phyloP scores from a whole-genome alignment of 2,888 invertebrate species.

The Acrobasis repandana region DNA sequence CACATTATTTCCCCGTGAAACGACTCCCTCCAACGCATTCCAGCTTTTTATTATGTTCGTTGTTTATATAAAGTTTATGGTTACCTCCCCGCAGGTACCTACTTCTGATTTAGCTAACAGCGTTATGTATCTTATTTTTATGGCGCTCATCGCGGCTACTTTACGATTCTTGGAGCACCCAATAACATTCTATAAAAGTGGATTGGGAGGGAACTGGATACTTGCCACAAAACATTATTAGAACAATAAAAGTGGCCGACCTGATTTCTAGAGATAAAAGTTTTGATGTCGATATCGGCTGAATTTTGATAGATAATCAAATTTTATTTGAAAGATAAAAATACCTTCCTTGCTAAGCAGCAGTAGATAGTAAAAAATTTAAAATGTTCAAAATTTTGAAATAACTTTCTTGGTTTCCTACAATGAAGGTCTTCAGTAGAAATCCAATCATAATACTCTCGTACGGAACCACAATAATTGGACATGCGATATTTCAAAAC shows the following conservation, averaged over 20 bases:
- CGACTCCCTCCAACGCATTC: slow-evolving; percentile 10
- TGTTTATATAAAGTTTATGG: slow-evolving; percentile 21
- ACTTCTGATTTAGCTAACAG: slow-evolving; percentile 8
- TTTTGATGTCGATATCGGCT: not conserved
- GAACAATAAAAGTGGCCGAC: slow-evolving; percentile 35
- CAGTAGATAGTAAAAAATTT: too few species aligned
- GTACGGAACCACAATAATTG: too few species aligned
- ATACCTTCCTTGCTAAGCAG: not conserved
- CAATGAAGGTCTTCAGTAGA: too few species aligned
- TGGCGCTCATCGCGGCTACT: slow-evolving; percentile 25
- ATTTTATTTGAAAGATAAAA: slow-evolving; percentile 21
- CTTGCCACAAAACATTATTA: slow-evolving; percentile 31
- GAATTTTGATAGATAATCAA: slow-evolving; percentile 5
- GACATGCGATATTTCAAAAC: too few species aligned
- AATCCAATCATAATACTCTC: too few species aligned
- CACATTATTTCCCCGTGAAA: slow-evolving; percentile 11
- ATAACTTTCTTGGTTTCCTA: too few species aligned
- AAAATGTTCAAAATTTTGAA: too few species aligned
- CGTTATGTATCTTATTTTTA: slow-evolving; percentile 20
- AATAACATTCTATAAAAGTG: slow-evolving; percentile 36
- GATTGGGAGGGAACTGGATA: slow-evolving; percentile 25
- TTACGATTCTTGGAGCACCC: slow-evolving; percentile 31
- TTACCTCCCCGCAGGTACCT: slow-evolving; percentile 10
- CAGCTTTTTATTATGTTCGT: slow-evolving; percentile 22
- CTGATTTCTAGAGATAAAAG: slow-evolving; percentile 25